Evolutionary conservation across 1,140 invertebrate species (phyloP), one percentile per base, ranked within the genome.

Genomic region (Aleiodes sp.): DNA sequence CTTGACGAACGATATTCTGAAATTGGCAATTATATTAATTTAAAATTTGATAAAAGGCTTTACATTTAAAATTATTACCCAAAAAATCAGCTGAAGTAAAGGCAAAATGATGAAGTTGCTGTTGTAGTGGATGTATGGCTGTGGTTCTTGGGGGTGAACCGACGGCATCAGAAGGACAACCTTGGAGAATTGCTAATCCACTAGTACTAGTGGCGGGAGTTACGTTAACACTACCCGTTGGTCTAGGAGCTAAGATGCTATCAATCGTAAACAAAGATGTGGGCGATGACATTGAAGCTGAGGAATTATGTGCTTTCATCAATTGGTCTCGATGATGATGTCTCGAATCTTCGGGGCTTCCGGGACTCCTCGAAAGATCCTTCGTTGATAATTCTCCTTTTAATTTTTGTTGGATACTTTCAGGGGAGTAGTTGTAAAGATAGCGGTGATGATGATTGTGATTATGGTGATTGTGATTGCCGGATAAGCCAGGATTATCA

Each of bases 251-350:
- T 76, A 94, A 82, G 65, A 94, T 93, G 82, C 92, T 94, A 82
- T 94, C 93, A 73, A 94, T 94, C 71, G 92, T 94, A 78, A 94
- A 94, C 31, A 92, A 85, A 29, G 92, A 93, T 52, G 91, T 87
- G 1, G 90, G 87, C 8, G 87, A 87, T 12, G 87, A 79, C 71
- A 84, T 86, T 37, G 88, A 80, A 33, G 88, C 80, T 78, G 87
- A 77, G 8, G 80, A 78, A 19, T 77, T 80, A 0, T 79, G 73
- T 10, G 78, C 74, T 10, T 78, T 74, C 0, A n/a, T 19, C 52
- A 66, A 24, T 12, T 39, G n/a, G 9, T 71, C 65, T 6, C 65
- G 33, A 9, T 10, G 8, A 0, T 33, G 43, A 59, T 67, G 67
- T 62, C 67, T 62, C 31, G 64, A 10, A n/a, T 78, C 78, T 10